A percentile compares a stretch with the other conserved stretches of the same genome.
Conservation (phyloP, 2,797 vertebrate genomes). For the Notolepis coatsorum region DNA sequence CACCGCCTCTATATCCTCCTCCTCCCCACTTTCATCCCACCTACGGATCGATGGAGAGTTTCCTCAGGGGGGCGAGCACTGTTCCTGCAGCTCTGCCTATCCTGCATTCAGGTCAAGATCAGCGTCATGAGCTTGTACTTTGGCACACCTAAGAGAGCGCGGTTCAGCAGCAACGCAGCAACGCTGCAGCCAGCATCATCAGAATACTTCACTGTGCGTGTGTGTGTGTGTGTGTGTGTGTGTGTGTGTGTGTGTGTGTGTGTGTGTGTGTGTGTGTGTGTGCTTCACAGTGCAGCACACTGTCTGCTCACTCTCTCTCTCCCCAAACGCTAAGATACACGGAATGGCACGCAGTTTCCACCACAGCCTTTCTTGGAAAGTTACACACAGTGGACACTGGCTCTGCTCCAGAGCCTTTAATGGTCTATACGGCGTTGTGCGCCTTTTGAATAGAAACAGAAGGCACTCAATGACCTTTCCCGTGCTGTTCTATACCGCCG, state of each 20-base stretch:
- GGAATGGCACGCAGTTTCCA: conserved; percentile 60
- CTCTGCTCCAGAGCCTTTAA: conserved; percentile 28
- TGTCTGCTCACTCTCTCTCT: neutral
- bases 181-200: conserved; percentile 48
- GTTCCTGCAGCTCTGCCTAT: conserved; percentile 50
- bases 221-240: too few species aligned
- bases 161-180: conserved; percentile 54
- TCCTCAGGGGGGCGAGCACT: conserved; percentile 62
- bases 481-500: conserved; percentile 10
- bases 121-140: conserved; percentile 59
- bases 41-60: conserved; percentile 74
- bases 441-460: conserved; percentile 37
- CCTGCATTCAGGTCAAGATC: conserved; percentile 65
- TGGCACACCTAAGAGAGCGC: conserved; percentile 47
- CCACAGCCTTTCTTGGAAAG: conserved; percentile 50
- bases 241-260: too few species aligned
- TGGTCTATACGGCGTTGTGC: conserved; percentile 30
- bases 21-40: conserved; percentile 21
- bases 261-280: too few species aligned
- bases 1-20: conserved; percentile 14
- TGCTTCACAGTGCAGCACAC: too few species aligned
- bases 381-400: conserved; percentile 35
- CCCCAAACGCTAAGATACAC: conserved; percentile 44
- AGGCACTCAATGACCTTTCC: conserved; percentile 29
- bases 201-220: conserved; percentile 56